Conservation (phyloP, 2,888 invertebrate genomes). For the Sipha maydis region DNA sequence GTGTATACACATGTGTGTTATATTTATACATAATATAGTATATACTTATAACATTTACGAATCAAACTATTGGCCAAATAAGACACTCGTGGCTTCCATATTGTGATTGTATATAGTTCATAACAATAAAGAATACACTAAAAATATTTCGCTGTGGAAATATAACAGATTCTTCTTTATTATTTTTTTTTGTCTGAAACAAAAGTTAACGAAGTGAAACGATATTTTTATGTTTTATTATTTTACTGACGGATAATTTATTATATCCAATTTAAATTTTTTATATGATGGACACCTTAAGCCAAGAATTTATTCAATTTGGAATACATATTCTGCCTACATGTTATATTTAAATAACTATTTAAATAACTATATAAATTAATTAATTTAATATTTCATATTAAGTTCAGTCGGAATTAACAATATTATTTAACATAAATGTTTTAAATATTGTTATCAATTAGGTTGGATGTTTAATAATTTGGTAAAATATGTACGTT, state of each 20-base stretch:
- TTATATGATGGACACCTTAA: neutral
- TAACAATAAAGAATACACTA: slow-evolving; percentile 5
- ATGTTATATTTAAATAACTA: neutral
- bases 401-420: neutral
- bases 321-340: neutral
- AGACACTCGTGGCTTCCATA: slow-evolving; percentile 4
- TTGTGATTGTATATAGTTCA: neutral
- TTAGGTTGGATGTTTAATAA: neutral
- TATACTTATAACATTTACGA: neutral
- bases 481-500: neutral
- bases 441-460: neutral
- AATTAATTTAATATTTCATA: neutral
- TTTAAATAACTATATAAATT: neutral
- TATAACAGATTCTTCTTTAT: neutral
- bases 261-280: neutral
- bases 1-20: neutral
- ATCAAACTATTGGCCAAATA: neutral
- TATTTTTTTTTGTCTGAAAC: neutral
- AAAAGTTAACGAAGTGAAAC: slow-evolving; percentile 41
- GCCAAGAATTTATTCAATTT: neutral
- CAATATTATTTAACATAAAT: neutral
- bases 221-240: neutral
- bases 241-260: neutral
- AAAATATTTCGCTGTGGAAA: slow-evolving; percentile 2
- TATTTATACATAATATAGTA: too few species aligned